Conservation (phyloP, 2,888 invertebrate species). For the Furcula furcula region DNA sequence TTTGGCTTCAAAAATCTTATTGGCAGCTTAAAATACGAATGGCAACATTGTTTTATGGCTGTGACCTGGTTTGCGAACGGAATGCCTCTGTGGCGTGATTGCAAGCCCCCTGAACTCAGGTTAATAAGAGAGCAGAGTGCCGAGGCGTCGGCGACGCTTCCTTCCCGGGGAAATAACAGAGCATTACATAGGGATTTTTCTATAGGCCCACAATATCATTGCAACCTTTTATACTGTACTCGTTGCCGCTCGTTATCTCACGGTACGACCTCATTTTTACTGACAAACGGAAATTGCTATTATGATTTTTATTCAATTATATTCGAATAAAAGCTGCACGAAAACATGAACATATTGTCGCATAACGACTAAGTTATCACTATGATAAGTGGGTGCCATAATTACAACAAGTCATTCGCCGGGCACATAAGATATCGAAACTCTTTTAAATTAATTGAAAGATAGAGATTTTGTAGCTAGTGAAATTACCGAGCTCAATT, state of each 20-base stretch:
- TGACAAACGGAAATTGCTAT: constrained; percentile 59
- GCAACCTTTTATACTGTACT: constrained; percentile 43
- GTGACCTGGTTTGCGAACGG: constrained; percentile 47
- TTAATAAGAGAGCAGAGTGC: constrained; percentile 50
- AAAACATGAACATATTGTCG: too few relatives aligned
- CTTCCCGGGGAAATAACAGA: constrained; percentile 37
- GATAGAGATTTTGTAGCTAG: too few relatives aligned
- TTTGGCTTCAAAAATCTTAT: constrained; percentile 7
- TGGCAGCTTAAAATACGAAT: constrained; percentile 7
- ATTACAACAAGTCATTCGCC: too few relatives aligned
- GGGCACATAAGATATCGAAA: too few relatives aligned
- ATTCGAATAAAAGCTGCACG: too few relatives aligned
- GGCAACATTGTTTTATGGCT: constrained; percentile 41
- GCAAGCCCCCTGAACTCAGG: constrained; percentile 47
- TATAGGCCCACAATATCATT: constrained; percentile 33
- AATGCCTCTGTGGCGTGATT: constrained; percentile 42
- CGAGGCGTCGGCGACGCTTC: constrained; percentile 34
- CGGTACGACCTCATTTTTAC: constrained; percentile 63
- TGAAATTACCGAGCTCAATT: too few relatives aligned
- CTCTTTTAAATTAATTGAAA: too few relatives aligned
- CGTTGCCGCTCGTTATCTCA: constrained; percentile 69
- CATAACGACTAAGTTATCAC: too few relatives aligned
- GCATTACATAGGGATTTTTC: constrained; percentile 41
- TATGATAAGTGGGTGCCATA: too few relatives aligned
- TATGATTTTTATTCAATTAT: constrained; percentile 56